Evolutionary conservation across 2,113 vertebrate species (phyloP).

Genomic region (Ceyx melanurus): DNA sequence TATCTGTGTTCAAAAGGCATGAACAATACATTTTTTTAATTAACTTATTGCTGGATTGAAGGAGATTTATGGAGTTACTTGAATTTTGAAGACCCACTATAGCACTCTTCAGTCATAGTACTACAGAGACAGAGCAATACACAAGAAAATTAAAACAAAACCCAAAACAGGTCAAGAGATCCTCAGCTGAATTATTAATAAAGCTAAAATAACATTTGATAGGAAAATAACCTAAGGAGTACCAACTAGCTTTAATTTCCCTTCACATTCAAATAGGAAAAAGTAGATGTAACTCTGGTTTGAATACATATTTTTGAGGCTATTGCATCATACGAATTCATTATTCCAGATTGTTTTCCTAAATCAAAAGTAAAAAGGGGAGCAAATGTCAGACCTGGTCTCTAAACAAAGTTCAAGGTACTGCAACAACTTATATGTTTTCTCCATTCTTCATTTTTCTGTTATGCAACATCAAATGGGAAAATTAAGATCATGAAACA

Average conservation of each 20-base stretch:
- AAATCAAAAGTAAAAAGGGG: not conserved
- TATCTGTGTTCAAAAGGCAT: constrained; percentile 8
- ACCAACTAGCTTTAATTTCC: not conserved
- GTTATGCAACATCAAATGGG: not conserved
- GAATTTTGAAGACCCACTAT: not conserved
- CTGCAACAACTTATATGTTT: not conserved
- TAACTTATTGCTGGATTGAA: not conserved
- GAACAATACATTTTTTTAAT: constrained; percentile 14
- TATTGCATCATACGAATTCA: not conserved
- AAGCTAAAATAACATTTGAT: not conserved
- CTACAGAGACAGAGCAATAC: not conserved
- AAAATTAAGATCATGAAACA: not conserved
- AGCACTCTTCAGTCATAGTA: not conserved
- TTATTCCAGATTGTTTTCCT: not conserved
- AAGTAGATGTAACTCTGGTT: not conserved
- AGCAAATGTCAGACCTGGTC: not conserved
- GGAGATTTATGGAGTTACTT: constrained; percentile 8
- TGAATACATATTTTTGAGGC: not conserved
- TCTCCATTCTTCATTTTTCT: not conserved
- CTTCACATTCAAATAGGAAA: not conserved
- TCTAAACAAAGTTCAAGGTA: not conserved
- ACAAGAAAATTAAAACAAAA: not conserved
- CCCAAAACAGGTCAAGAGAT: not conserved
- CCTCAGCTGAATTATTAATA: not conserved
- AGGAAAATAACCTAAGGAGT: not conserved